Evolutionary conservation across 2,888 invertebrate species (phyloP).

Genomic region (Spicauda simplicius): DNA sequence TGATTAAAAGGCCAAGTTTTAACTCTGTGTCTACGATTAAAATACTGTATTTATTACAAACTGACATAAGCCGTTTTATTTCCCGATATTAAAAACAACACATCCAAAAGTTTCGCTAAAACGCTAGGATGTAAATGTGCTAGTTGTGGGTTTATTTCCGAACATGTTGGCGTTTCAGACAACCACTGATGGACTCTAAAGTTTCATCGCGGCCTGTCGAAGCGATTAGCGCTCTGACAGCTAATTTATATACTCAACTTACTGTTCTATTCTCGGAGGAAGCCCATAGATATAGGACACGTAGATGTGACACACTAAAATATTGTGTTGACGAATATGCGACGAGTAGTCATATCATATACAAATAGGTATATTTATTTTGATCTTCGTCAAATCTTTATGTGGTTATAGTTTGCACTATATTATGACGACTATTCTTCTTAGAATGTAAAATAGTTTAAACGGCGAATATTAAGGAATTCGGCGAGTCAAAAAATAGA

Average conservation of each 20-base stretch:
- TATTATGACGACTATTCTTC: too few relatives aligned
- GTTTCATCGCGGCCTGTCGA: constrained; percentile 83
- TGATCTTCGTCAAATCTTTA: too few relatives aligned
- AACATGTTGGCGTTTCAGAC: constrained; percentile 72
- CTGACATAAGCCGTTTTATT: not conserved
- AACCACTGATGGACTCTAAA: constrained; percentile 80
- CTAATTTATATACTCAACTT: constrained; percentile 84
- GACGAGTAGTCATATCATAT: too few relatives aligned
- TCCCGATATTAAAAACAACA: constrained; percentile 22
- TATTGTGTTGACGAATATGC: not conserved
- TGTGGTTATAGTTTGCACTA: too few relatives aligned
- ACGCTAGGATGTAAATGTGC: constrained; percentile 72
- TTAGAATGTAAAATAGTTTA: too few relatives aligned
- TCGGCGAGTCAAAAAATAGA: too few relatives aligned
- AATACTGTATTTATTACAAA: too few relatives aligned
- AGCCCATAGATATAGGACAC: constrained; percentile 51
- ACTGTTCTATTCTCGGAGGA: constrained; percentile 77
- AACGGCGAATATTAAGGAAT: too few relatives aligned
- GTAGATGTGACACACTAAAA: constrained; percentile 8
- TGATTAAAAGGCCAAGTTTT: too few relatives aligned
- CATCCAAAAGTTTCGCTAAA: constrained; percentile 61
- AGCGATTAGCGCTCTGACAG: constrained; percentile 83
- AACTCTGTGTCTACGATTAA: too few relatives aligned
- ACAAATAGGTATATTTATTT: too few relatives aligned
- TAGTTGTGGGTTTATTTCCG: constrained; percentile 76